Conservation (phyloP, 2,113 vertebrate species). For the Pantherophis guttatus region DNA sequence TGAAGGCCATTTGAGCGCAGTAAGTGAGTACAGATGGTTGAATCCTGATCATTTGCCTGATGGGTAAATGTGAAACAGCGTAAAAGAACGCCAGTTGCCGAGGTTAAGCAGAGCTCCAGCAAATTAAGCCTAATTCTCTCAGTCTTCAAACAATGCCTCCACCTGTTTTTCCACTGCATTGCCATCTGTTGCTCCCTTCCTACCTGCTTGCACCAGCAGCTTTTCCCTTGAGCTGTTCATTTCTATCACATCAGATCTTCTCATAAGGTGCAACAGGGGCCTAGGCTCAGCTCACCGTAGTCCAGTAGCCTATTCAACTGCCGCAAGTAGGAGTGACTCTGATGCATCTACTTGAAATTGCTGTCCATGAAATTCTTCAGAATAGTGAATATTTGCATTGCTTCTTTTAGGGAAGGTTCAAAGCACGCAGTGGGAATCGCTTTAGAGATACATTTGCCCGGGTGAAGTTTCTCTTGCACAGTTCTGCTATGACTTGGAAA, state of each 20-base stretch:
- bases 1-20: constrained; percentile 25
- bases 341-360: neutral
- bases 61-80: constrained; percentile 27
- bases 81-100: constrained; percentile 50
- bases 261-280: constrained; percentile 6
- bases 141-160: constrained; percentile 65
- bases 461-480: neutral
- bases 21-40: constrained; percentile 62
- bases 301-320: neutral
- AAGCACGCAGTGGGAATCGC: neutral
- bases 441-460: neutral
- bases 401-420: neutral
- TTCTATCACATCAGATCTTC: constrained; percentile 15
- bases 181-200: constrained; percentile 66
- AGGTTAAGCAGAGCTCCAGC: constrained; percentile 56
- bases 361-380: neutral
- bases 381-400: neutral
- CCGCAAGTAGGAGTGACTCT: neutral
- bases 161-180: constrained; percentile 59
- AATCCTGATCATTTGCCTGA: constrained; percentile 43
- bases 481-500: neutral
- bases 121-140: constrained; percentile 68
- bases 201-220: constrained; percentile 49
- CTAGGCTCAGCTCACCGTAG: neutral
- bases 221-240: constrained; percentile 39